Conservation (phyloP, 2,888 invertebrate genomes). For the Drosophila yooni region DNA sequence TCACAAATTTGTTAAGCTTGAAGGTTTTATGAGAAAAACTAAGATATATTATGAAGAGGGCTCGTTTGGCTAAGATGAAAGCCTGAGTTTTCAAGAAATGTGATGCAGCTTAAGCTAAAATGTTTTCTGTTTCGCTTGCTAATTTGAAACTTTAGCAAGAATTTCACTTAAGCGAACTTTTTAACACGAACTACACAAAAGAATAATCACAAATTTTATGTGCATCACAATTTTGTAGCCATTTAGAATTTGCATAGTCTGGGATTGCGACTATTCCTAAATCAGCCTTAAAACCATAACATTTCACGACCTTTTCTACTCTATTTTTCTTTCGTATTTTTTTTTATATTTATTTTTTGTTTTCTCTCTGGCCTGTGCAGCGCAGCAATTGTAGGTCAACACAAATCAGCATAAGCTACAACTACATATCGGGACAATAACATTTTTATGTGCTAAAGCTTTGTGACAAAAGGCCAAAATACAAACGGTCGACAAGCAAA, state of each 20-base stretch:
- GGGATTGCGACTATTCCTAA: conserved; percentile 46
- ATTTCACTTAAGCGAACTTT: conserved; percentile 5
- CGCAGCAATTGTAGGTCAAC: conserved; percentile 68
- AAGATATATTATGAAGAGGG: background rate
- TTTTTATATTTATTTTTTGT: conserved; percentile 2
- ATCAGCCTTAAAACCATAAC: conserved; percentile 61
- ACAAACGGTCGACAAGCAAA: conserved; percentile 22
- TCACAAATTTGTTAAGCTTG: background rate
- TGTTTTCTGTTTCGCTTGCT: background rate
- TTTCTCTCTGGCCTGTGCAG: conserved; percentile 30
- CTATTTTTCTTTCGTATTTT: background rate
- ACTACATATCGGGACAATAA: conserved; percentile 77
- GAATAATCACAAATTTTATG: conserved; percentile 23
- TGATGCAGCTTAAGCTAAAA: background rate
- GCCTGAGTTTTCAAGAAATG: background rate
- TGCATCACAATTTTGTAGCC: conserved; percentile 14
- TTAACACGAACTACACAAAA: background rate
- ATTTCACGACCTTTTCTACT: conserved; percentile 39
- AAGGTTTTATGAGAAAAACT: background rate
- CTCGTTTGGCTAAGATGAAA: background rate
- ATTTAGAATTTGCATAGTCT: conserved; percentile 34
- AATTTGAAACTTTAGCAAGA: background rate
- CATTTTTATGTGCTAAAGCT: conserved; percentile 79
- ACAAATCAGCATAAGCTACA: conserved; percentile 79
- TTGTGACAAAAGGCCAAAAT: conserved; percentile 76